Percentiles rank a stretch among this genome's conserved stretches.
These are phyloP conservation scores for Carassius auratus DNA, from an alignment of 2,113 vertebrate species.

Conservation along the genomic window DNA sequence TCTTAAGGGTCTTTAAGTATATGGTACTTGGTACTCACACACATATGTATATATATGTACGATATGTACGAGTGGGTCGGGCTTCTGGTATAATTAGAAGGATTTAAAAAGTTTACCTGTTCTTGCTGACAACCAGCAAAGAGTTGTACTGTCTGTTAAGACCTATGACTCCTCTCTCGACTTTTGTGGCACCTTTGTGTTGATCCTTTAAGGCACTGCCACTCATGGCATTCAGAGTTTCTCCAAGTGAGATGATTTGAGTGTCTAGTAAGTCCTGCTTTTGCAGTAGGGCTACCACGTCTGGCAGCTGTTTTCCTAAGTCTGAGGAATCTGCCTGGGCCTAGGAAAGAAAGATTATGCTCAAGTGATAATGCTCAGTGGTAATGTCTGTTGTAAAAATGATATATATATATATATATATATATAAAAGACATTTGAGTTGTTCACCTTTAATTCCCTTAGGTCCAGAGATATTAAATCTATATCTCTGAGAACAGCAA, in stretches of 20 bases:
- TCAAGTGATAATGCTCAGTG: slow-evolving; percentile 1
- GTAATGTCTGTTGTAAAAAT: neutral
- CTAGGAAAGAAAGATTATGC: slow-evolving; percentile 63
- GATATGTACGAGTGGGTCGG: too few species aligned
- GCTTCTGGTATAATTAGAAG: neutral
- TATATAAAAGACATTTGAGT: neutral
- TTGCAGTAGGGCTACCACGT: slow-evolving; percentile 83
- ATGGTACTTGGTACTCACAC: neutral
- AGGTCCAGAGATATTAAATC: slow-evolving; percentile 80
- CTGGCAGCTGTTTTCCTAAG: slow-evolving; percentile 81
- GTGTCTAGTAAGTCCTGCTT: slow-evolving; percentile 84
- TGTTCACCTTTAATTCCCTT: slow-evolving; percentile 80
- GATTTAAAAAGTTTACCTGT: slow-evolving; percentile 72
- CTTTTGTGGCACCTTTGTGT: slow-evolving; percentile 64
- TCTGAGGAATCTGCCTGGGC: slow-evolving; percentile 73
- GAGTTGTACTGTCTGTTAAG: slow-evolving; percentile 78
- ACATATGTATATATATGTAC: too few species aligned
- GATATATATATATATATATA: neutral
- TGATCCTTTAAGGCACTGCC: slow-evolving; percentile 65
- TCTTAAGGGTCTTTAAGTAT: neutral
- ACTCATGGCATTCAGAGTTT: slow-evolving; percentile 73
- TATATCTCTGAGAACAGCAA: slow-evolving; percentile 77
- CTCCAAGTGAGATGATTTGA: slow-evolving; percentile 79
- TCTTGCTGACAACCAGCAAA: slow-evolving; percentile 78
- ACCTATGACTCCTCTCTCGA: slow-evolving; percentile 77